Evolutionary conservation across 1,140 invertebrate genomes (phyloP).

Genomic region (Pogonognathellus flavescens): DNA sequence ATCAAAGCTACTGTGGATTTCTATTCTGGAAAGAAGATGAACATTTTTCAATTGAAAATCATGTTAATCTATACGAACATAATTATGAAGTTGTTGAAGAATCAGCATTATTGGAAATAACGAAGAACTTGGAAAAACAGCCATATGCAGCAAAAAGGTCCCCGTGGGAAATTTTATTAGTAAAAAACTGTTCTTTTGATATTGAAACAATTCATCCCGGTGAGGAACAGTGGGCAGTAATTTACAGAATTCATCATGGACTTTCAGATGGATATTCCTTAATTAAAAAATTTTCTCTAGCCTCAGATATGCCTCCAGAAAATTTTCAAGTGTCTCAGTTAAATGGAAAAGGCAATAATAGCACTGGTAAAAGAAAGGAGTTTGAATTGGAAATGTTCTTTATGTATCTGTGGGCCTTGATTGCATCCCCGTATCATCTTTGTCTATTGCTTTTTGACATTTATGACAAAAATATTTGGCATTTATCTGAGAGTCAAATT

Average conservation of each 20-base stretch:
- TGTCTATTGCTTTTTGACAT: background rate
- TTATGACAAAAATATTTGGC: background rate
- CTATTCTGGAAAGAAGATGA: conserved; percentile 20
- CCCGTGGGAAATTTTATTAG: conserved; percentile 28
- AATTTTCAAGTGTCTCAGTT: background rate
- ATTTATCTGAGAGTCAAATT: background rate
- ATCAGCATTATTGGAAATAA: background rate
- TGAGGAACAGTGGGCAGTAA: background rate
- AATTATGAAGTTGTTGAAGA: background rate
- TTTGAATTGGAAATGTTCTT: no score
- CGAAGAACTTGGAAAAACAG: conserved; percentile 8
- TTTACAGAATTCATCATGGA: conserved; percentile 22
- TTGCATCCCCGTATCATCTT: background rate
- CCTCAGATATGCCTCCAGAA: background rate
- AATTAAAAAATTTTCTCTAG: background rate
- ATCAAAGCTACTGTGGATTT: conserved; percentile 3
- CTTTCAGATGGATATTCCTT: conserved; percentile 23
- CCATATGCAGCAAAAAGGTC: background rate
- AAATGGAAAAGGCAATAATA: background rate
- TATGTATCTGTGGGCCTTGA: background rate
- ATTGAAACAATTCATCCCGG: background rate
- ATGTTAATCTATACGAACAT: conserved; percentile 6
- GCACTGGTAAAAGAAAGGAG: no score
- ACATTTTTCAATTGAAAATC: conserved; percentile 3
- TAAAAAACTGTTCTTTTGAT: background rate